A percentile compares a stretch with the other conserved stretches of the same genome.
Evolutionary conservation across 2,888 invertebrate species (phyloP).

Genomic region (Silvanus unidentatus): DNA sequence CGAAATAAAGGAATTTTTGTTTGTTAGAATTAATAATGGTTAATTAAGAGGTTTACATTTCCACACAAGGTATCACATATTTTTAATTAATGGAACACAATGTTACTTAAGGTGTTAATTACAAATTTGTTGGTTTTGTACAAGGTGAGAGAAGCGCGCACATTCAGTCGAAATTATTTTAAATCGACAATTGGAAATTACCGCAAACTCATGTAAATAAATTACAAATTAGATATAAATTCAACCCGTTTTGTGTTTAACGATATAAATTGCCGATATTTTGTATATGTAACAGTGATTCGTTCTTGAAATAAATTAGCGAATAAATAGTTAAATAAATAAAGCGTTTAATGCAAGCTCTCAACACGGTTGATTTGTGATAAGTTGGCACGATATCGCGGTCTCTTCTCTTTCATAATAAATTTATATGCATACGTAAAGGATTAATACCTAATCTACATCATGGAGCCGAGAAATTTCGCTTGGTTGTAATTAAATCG

Average conservation of each 20-base stretch:
- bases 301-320: conserved; percentile 29
- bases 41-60: no score
- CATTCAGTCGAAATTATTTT: neutral
- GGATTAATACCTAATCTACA: conserved; percentile 23
- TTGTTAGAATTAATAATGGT: no score
- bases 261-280: conserved; percentile 17
- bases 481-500: no score
- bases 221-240: no score
- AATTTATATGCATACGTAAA: conserved; percentile 16
- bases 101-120: conserved; percentile 4
- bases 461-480: conserved; percentile 13
- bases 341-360: conserved; percentile 31
- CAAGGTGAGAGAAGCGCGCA: neutral
- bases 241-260: no score
- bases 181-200: conserved; percentile 8
- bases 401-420: conserved; percentile 30
- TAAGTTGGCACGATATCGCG: conserved; percentile 30
- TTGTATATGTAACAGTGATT: conserved; percentile 19
- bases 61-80: no score
- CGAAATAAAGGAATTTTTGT: no score
- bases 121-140: neutral
- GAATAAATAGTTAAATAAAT: conserved; percentile 32
- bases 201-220: no score
- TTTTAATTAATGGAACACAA: no score
- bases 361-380: conserved; percentile 31